Conservation (phyloP, 1,140 invertebrate species). For the Lanistes nyassanus region DNA sequence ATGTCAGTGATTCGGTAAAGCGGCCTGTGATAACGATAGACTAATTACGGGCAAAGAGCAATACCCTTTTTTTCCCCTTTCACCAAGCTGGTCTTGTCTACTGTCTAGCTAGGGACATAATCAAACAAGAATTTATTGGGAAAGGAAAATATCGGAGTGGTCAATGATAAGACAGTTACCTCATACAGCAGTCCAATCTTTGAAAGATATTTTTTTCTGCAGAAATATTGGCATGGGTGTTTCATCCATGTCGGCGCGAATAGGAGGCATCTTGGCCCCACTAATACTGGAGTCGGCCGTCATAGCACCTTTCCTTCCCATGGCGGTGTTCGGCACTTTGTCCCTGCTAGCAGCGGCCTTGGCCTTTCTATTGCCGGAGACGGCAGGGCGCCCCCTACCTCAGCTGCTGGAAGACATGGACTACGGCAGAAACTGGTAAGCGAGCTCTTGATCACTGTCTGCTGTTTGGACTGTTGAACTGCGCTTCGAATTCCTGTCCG, state of each 20-base stretch:
- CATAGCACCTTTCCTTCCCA: constrained; percentile 37
- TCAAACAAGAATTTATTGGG: no score
- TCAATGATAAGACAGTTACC: no score
- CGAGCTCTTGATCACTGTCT: not conserved
- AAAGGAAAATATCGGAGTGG: no score
- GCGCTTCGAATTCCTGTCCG: no score
- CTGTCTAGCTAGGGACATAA: no score
- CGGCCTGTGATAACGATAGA: no score
- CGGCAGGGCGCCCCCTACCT: constrained; percentile 41
- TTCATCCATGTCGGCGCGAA: constrained; percentile 46
- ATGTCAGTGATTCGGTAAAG: no score
- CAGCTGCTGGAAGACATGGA: constrained; percentile 43
- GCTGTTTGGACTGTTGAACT: not conserved
- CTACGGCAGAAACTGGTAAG: not conserved
- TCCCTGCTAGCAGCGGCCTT: constrained; percentile 40
- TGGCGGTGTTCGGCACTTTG: constrained; percentile 42
- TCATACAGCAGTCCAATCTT: no score
- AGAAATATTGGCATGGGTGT: constrained; percentile 51
- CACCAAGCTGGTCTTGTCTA: no score
- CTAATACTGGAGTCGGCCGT: constrained; percentile 36
- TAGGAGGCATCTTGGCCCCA: constrained; percentile 45
- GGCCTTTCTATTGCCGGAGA: constrained; percentile 47
- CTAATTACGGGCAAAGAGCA: no score
- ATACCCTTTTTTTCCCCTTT: no score
- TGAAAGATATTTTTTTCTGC: no score